These are phyloP conservation scores for Chauna torquata DNA, from an alignment of 2,113 vertebrate species.

Conservation along the genomic window DNA sequence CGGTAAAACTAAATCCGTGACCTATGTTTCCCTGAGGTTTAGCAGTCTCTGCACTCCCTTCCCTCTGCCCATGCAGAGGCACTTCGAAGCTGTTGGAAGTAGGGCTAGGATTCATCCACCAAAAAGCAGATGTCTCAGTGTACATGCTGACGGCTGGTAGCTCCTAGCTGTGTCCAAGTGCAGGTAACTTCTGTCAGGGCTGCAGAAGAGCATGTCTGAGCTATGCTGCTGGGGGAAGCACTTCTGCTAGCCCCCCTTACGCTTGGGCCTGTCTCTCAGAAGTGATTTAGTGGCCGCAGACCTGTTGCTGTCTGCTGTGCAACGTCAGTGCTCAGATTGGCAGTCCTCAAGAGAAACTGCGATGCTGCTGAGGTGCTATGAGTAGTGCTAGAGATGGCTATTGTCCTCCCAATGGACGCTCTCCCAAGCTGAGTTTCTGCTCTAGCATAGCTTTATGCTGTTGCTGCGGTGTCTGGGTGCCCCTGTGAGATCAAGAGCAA, in stretches of 20 bases:
- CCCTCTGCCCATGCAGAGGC: not conserved
- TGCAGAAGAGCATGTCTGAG: not conserved
- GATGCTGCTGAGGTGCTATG: not conserved
- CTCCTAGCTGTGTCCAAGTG: not conserved
- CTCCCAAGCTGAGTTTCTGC: not conserved
- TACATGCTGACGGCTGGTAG: not conserved
- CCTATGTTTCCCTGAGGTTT: not conserved
- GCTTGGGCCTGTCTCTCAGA: not conserved
- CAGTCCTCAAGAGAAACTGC: not conserved
- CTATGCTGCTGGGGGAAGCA: no score
- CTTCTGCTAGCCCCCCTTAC: not conserved
- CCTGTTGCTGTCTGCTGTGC: not conserved
- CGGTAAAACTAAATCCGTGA: rapidly evolving
- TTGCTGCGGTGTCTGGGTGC: not conserved
- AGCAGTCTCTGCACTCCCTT: rapidly evolving
- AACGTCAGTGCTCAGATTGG: rapidly evolving
- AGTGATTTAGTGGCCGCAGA: not conserved
- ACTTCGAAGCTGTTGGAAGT: not conserved
- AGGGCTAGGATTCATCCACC: not conserved
- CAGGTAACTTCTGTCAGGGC: not conserved
- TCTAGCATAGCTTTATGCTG: not conserved
- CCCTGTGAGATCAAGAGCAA: not conserved
- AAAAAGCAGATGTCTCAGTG: rapidly evolving
- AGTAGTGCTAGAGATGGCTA: not conserved
- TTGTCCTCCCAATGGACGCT: not conserved